Evolutionary conservation across 2,113 vertebrate genomes (phyloP), one percentile per base, ranked within the genome.

Genomic region (Hippotragus niger): DNA sequence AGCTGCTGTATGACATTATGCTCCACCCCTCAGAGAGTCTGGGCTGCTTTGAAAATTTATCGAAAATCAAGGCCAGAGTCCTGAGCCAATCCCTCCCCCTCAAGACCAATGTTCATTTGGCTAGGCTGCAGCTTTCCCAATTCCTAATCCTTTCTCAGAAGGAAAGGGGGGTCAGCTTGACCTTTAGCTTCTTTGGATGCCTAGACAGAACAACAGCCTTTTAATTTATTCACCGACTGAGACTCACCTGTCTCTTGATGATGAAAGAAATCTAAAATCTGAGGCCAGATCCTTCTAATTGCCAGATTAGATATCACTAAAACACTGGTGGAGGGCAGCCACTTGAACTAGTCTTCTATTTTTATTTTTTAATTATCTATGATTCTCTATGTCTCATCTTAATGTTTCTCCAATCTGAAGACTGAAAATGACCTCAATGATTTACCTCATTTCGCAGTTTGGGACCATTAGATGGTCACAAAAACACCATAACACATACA

Each of bases 241-340:
- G 87, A 91, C 45, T 88, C 83, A 40, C 50, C 71, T 88, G 58
- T 82, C 43, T 88, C 60, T 91, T 88, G 4, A 45, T 96, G 83
- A 94, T 93, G 89, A 98, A 94, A 96, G 71, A 95, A 36, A 96
- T 31, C 55, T 96, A 85, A 91, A 89, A 93, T 78, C 45, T 84
- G 57, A 94, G 64, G 80, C 33, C 36, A 96, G 64, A 97, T 74
- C 21, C 53, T 87, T 94, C 25, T 52, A 88, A 21, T 86, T 88
- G 33, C 45, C 89, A 81, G 84, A 92, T 71, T 33, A 58, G 58
- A 90, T n/a, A 81, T 12, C 33, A 25, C 17, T 90, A 67, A 93
- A 93, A 84, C 58, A 81, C 33, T 71, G 23, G 21, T 62, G n/a
- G 74, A 81, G n/a, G n/a, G 14, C 12, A 52, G 43, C 60, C 31